Evolutionary conservation across 2,113 vertebrate species (phyloP), one percentile per base, ranked within the genome.

Genomic region (Tautogolabrus adspersus): DNA sequence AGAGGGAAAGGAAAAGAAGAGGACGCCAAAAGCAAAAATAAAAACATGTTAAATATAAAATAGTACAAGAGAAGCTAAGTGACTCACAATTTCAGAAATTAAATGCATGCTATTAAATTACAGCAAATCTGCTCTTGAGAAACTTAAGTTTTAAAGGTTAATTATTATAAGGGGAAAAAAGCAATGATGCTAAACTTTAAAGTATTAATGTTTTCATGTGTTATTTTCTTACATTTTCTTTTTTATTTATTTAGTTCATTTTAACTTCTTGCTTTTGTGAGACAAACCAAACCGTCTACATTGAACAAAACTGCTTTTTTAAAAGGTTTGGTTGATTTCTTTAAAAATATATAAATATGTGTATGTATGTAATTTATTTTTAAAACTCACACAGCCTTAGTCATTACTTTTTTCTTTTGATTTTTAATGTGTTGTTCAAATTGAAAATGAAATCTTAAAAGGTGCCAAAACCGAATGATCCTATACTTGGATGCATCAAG

Each of bases 81-180:
- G 91, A 93, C 91, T 95, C 89, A 91, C 85, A 87, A 88, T 87
- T 91, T 93, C 93, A 93, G 86, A 93, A 93, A 93, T 91, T 89
- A 92, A 95, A 89, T 94, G 94, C 94, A 95, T 95, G 94, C 93
- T 93, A 93, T 91, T 89, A 91, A 94, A 93, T 92, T 92, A 92
- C 93, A 93, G 92, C 90, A 90, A 92, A 92, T 89, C 91, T 95
- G 93, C 92, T 94, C 92, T 93, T 91, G 90, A 91, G 82, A 94
- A 94, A 93, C 90, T 91, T 93, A 93, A 84, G 88, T 94, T 94
- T 93, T 93, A 93, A 93, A 88, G 88, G 86, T 92, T 90, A 94
- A 92, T 82, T 87, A 93, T 93, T 91, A 92, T 92, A 92, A 88
- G 84, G 91, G 91, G 83, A 82, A 92, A 91, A 87, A 81, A 90